Evolutionary conservation across 1,140 invertebrate genomes (phyloP).

Genomic region (Ips typographus): DNA sequence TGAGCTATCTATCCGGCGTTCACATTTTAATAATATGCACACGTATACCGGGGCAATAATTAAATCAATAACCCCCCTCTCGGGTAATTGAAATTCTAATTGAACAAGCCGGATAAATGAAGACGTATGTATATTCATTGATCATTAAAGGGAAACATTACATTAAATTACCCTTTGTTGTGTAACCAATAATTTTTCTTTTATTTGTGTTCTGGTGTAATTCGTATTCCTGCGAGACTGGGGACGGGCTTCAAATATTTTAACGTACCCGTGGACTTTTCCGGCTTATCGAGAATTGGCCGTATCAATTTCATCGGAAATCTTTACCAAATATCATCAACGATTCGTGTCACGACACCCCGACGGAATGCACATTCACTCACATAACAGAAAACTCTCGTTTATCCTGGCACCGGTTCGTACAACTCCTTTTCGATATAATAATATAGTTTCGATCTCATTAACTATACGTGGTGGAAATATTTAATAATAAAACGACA

Average conservation of each 20-base stretch:
- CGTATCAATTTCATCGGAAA: conserved; percentile 8
- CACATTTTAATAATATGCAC: too few relatives aligned
- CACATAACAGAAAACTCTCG: not conserved
- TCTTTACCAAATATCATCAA: too few relatives aligned
- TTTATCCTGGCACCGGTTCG: not conserved
- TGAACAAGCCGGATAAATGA: not conserved
- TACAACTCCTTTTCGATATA: not conserved
- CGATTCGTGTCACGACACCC: not conserved
- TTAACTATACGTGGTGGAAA: not conserved
- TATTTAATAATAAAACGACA: not conserved
- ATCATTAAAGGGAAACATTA: not conserved
- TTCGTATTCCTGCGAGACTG: conserved; percentile 7
- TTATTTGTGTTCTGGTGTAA: not conserved
- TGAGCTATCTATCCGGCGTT: too few relatives aligned
- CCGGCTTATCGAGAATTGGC: not conserved
- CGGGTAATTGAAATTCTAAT: not conserved
- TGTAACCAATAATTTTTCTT: not conserved
- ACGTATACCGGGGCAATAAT: not conserved
- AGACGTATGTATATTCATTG: not conserved
- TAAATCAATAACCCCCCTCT: not conserved
- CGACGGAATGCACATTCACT: too few relatives aligned
- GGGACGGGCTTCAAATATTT: conserved; percentile 7
- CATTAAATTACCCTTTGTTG: not conserved
- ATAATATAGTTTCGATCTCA: not conserved
- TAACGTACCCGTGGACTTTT: not conserved